Conservation (phyloP, 2,113 vertebrate species). For the Echinops telfairi region DNA sequence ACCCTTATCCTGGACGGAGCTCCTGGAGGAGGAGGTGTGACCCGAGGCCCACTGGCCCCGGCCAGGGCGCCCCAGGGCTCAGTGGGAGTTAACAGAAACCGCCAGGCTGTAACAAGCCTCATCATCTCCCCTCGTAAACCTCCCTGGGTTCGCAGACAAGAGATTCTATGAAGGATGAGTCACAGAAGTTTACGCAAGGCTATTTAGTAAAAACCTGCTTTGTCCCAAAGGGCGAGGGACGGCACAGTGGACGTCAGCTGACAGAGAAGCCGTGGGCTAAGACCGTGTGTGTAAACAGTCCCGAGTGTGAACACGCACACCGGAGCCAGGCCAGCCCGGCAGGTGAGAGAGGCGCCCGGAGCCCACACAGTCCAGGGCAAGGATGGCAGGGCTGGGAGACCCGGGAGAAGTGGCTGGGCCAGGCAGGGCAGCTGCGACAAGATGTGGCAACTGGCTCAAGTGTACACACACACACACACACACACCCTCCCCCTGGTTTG, state of each 20-base stretch:
- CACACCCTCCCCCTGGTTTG: background rate
- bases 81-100: background rate
- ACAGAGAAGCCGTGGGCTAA: background rate
- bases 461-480: too few species aligned
- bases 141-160: background rate
- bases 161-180: slow-evolving; percentile 68
- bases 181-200: slow-evolving; percentile 34
- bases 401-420: background rate
- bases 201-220: slow-evolving; percentile 45
- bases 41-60: background rate
- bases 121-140: background rate
- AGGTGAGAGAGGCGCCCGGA: background rate
- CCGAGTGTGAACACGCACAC: background rate
- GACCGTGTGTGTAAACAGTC: background rate
- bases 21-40: background rate
- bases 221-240: slow-evolving; percentile 13
- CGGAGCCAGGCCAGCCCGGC: background rate
- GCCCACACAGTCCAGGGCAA: background rate
- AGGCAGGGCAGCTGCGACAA: background rate
- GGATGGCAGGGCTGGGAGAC: background rate
- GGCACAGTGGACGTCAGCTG: slow-evolving; percentile 21
- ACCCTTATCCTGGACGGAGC: background rate
- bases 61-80: background rate
- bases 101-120: background rate
- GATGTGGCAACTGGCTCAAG: background rate